A percentile compares a stretch with the other conserved stretches of the same genome.
Conservation (phyloP, 2,888 invertebrate genomes). For the Tenthredo mesomela region DNA sequence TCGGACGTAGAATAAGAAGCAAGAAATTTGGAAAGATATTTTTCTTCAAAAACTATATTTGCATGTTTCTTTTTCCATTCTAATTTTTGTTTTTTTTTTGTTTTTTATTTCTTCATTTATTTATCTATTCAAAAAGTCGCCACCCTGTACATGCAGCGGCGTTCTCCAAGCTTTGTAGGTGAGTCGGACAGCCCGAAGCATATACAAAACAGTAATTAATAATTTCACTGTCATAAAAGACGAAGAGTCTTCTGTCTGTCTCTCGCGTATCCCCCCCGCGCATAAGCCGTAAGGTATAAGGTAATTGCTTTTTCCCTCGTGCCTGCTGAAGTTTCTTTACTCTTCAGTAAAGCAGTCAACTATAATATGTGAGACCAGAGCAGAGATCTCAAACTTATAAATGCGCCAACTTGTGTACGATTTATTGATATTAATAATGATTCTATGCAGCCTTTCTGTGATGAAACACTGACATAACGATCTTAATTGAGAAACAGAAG, state of each 20-base stretch:
- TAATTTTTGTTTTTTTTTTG: background rate
- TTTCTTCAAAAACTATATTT: background rate
- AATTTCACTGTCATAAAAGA: constrained; percentile 70
- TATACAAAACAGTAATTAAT: constrained; percentile 71
- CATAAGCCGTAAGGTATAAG: constrained; percentile 48
- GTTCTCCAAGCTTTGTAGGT: constrained; percentile 62
- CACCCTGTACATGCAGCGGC: constrained; percentile 41
- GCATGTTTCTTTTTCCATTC: background rate
- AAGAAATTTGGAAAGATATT: background rate
- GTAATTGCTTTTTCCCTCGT: constrained; percentile 67
- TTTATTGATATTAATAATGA: background rate
- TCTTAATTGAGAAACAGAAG: background rate
- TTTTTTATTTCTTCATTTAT: background rate
- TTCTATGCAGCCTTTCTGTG: background rate
- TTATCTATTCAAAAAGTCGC: background rate
- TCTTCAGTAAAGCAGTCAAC: constrained; percentile 33
- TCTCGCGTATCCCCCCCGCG: constrained; percentile 26
- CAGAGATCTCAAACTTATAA: background rate
- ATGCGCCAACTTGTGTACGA: background rate
- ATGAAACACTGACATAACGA: background rate
- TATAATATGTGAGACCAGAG: constrained; percentile 26
- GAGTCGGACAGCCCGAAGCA: constrained; percentile 35
- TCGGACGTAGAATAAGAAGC: background rate
- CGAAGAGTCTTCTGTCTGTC: constrained; percentile 54
- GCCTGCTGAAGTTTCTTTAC: constrained; percentile 40